phyloP scores from a whole-genome alignment of 2,888 invertebrate genomes.

The Amphipyra tragopoginis region DNA sequence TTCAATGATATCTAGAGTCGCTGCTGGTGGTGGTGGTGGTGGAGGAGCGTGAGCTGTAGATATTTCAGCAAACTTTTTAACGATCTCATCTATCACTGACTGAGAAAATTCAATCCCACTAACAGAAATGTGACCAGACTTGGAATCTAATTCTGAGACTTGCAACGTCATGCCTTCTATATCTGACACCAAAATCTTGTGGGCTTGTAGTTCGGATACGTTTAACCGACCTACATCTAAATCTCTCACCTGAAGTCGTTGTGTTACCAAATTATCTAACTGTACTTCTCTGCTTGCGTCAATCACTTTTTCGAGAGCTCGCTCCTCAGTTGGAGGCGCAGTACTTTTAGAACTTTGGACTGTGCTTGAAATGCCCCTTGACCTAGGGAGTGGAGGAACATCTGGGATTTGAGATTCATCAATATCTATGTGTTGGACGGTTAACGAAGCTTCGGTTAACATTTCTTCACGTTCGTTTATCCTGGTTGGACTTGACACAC shows the following conservation, averaged over 20 bases:
- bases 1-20: constrained; percentile 61
- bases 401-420: constrained; percentile 84
- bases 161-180: constrained; percentile 93
- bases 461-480: constrained; percentile 91
- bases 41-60: constrained; percentile 68
- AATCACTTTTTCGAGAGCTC: constrained; percentile 76
- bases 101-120: constrained; percentile 92
- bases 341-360: constrained; percentile 63
- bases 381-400: constrained; percentile 84
- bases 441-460: constrained; percentile 91
- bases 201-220: constrained; percentile 94
- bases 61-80: constrained; percentile 88
- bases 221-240: constrained; percentile 94
- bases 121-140: constrained; percentile 92
- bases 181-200: constrained; percentile 94
- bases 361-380: constrained; percentile 66
- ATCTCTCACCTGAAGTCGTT: constrained; percentile 92
- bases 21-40: constrained; percentile 43
- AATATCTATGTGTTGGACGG: constrained; percentile 91
- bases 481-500: constrained; percentile 90
- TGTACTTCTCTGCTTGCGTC: constrained; percentile 79
- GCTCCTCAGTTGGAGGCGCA: constrained; percentile 64
- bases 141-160: constrained; percentile 93
- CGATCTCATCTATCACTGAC: constrained; percentile 92
- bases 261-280: constrained; percentile 88